These are phyloP conservation scores for Cerceris ruficornis DNA, from an alignment of 2,888 invertebrate species.

Conservation along the genomic window DNA sequence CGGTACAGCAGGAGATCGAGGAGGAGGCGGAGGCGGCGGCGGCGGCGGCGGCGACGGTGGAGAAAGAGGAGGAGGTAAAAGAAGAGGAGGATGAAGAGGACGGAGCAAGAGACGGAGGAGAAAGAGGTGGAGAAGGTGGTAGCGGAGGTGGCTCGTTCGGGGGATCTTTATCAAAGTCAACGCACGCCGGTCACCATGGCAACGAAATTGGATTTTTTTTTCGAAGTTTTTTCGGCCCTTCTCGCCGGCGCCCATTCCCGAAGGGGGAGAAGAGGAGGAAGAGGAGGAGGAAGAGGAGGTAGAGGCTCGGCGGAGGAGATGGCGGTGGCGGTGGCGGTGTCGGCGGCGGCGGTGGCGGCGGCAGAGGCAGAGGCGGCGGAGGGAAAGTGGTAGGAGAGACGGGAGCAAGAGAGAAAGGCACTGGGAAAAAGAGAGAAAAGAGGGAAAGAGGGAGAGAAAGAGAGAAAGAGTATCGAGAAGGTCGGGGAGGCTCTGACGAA, in stretches of 20 bases:
- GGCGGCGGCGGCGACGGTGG: constrained; percentile 13
- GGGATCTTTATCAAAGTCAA: constrained; percentile 82
- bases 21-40: constrained; percentile 35
- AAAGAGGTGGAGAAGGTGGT: constrained; percentile 46
- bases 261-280: constrained; percentile 37
- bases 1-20: constrained; percentile 36
- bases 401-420: constrained; percentile 36
- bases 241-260: constrained; percentile 70
- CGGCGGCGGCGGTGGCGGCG: constrained; percentile 48
- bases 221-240: constrained; percentile 80
- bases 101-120: constrained; percentile 36
- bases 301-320: constrained; percentile 63
- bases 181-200: constrained; percentile 81
- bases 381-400: constrained; percentile 61
- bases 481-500: constrained; percentile 77
- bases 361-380: constrained; percentile 36
- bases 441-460: constrained; percentile 36
- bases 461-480: constrained; percentile 68
- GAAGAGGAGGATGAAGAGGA: constrained; percentile 38
- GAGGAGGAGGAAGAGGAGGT: constrained; percentile 45
- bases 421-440: constrained; percentile 44
- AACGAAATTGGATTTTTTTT: constrained; percentile 82
- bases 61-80: constrained; percentile 12
- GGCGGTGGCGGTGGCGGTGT: constrained; percentile 50
- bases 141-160: constrained; percentile 66